A percentile compares a stretch with the other conserved stretches of the same genome.
phyloP scores from a whole-genome alignment of 2,113 vertebrate species.

The Sialia sialis region DNA sequence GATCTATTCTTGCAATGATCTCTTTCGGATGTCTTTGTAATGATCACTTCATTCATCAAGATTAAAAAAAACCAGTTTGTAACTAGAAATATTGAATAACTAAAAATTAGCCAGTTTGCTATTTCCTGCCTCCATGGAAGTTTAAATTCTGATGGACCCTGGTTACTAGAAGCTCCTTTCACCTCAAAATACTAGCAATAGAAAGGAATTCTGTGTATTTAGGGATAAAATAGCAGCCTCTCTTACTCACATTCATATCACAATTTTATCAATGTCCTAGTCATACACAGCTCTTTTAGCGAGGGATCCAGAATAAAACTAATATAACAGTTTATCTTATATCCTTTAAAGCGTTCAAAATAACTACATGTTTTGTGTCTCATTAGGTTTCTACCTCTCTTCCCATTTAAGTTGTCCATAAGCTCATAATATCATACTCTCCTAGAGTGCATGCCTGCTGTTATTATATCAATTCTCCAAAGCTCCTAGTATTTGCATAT shows the following conservation, averaged over 20 bases:
- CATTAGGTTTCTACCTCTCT: background rate
- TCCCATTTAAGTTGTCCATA: background rate
- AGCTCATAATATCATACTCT: background rate
- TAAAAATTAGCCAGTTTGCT: background rate
- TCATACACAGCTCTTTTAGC: background rate
- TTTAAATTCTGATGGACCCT: background rate
- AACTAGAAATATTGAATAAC: background rate
- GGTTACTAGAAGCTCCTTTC: background rate
- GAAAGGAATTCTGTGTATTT: background rate
- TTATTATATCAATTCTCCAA: background rate
- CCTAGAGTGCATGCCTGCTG: background rate
- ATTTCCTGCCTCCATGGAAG: background rate
- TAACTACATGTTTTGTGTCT: background rate
- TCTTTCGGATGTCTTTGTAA: background rate
- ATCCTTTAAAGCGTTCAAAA: background rate
- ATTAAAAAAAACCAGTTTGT: background rate
- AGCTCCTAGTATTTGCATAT: constrained; percentile 6
- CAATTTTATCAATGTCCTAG: background rate
- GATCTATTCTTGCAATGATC: background rate
- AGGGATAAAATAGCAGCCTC: background rate
- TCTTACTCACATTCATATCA: background rate
- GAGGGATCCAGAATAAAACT: background rate
- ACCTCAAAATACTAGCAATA: background rate
- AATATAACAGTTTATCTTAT: background rate
- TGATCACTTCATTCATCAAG: background rate